Evolutionary conservation across 2,888 invertebrate species (phyloP).

Genomic region (Tetragonula carbonaria): DNA sequence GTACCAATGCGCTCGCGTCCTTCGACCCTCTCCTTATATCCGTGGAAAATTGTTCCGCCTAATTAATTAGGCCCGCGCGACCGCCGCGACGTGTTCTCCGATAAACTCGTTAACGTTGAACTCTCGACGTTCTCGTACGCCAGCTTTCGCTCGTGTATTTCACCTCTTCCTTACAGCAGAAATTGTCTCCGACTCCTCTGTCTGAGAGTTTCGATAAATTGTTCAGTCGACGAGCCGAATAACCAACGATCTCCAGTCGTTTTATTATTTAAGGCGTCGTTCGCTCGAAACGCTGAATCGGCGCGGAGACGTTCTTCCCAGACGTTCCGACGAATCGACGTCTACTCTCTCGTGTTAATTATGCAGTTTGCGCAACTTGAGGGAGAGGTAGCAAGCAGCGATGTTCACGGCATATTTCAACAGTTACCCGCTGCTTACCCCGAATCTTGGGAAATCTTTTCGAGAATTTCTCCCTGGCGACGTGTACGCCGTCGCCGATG

Average conservation of each 20-base stretch:
- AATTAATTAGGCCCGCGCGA: constrained; percentile 47
- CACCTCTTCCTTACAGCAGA: constrained; percentile 16
- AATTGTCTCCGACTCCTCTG: constrained; percentile 6
- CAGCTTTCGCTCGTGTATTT: background rate
- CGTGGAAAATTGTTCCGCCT: constrained; percentile 47
- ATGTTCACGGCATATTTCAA: constrained; percentile 1
- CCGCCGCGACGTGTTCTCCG: constrained; percentile 44
- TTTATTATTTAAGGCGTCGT: background rate
- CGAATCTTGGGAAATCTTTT: constrained; percentile 7
- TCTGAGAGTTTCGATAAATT: constrained; percentile 25
- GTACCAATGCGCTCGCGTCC: background rate
- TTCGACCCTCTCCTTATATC: constrained; percentile 28
- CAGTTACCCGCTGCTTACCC: constrained; percentile 4
- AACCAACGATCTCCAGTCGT: background rate
- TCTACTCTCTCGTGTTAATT: background rate
- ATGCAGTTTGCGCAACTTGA: background rate
- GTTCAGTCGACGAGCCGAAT: background rate
- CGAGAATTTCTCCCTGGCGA: no score
- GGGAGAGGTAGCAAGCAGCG: background rate
- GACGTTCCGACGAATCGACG: background rate
- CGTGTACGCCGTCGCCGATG: no score
- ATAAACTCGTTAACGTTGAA: constrained; percentile 50
- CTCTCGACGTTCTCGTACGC: background rate
- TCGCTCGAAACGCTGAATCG: background rate
- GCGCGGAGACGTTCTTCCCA: background rate